A percentile compares a stretch with the other conserved stretches of the same genome.
phyloP scores from a whole-genome alignment of 2,113 vertebrate species.

The Myanophis thanlyinensis region DNA sequence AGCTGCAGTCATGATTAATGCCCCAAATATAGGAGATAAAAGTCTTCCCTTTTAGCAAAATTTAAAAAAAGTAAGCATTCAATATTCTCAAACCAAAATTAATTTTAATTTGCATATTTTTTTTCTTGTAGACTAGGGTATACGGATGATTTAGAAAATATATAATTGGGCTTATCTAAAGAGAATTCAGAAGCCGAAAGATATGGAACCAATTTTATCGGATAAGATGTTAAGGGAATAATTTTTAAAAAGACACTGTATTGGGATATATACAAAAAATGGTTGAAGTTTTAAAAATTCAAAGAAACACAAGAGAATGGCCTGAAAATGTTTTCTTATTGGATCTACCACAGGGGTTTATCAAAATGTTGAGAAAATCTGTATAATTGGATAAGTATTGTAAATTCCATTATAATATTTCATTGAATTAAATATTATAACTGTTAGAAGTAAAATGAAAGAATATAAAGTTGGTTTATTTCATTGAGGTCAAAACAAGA shows the following conservation, averaged over 20 bases:
- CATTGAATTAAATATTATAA: background rate
- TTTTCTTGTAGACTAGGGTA: background rate
- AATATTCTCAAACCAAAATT: background rate
- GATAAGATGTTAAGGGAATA: background rate
- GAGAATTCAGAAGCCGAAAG: background rate
- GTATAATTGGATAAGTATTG: background rate
- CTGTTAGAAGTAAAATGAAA: background rate
- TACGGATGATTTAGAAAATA: background rate
- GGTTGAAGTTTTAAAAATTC: background rate
- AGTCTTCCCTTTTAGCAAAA: background rate
- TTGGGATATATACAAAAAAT: background rate
- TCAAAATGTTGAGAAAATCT: background rate
- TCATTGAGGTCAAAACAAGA: background rate
- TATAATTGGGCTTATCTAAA: background rate
- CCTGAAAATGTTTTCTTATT: background rate
- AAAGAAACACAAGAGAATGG: background rate
- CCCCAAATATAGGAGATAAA: background rate
- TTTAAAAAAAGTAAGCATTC: background rate
- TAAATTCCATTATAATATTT: background rate
- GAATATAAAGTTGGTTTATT: background rate
- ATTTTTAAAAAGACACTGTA: background rate
- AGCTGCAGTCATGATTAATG: background rate
- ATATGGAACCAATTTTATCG: background rate
- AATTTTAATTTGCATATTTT: background rate
- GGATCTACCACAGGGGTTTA: background rate